Conservation (phyloP, 2,888 invertebrate species). For the Parthenolecanium corni region DNA sequence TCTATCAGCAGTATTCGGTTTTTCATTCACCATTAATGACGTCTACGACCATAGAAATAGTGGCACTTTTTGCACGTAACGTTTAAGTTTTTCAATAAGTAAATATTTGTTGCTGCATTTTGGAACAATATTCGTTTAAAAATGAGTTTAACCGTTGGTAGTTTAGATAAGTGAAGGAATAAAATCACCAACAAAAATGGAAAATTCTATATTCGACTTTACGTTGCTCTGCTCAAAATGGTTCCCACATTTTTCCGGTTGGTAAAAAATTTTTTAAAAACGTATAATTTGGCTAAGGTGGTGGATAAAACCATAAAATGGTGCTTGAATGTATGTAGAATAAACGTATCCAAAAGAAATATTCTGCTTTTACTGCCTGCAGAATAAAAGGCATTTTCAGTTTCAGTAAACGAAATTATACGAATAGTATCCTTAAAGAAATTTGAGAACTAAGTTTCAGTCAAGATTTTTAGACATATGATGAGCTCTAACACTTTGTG, state of each 20-base stretch:
- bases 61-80: background rate
- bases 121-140: background rate
- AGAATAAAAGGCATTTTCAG: no score
- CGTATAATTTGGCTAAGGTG: slow-evolving; percentile 1
- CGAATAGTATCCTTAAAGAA: no score
- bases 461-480: no score
- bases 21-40: slow-evolving; percentile 14
- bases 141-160: background rate
- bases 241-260: slow-evolving; percentile 17
- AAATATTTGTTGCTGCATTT: background rate
- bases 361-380: no score
- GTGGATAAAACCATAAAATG: no score
- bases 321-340: no score
- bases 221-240: slow-evolving; percentile 8
- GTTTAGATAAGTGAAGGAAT: no score
- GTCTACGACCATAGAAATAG: background rate
- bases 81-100: background rate
- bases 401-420: no score
- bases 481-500: no score
- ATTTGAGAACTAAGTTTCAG: no score
- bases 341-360: no score
- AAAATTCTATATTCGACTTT: background rate
- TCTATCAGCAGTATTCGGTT: slow-evolving; percentile 11
- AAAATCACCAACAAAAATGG: no score
- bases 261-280: background rate